These are phyloP conservation scores for Rafetus swinhoei DNA, from an alignment of 2,113 vertebrate species.

Conservation along the genomic window DNA sequence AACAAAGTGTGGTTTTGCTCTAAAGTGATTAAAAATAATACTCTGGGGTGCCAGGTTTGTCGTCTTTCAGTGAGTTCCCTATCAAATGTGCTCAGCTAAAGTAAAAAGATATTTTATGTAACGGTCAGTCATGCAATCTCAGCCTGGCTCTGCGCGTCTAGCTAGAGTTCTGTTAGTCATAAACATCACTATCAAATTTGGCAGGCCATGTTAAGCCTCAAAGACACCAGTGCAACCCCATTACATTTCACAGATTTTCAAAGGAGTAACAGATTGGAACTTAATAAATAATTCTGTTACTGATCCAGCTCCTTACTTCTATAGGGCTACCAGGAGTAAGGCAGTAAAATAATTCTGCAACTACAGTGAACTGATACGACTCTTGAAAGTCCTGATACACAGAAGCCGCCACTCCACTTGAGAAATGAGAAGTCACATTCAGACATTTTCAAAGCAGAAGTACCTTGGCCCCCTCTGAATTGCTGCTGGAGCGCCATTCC, in stretches of 20 bases:
- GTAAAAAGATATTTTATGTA: neutral
- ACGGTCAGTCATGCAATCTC: neutral
- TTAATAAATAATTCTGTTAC: slow-evolving; percentile 58
- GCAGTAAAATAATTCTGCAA: neutral
- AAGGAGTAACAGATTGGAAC: neutral
- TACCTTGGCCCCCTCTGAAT: too few species aligned
- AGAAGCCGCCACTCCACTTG: neutral
- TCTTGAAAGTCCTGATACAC: neutral
- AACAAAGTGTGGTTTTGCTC: slow-evolving; percentile 11
- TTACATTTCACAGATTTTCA: neutral
- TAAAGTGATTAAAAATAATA: neutral
- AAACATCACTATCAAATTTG: neutral
- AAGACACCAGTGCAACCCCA: neutral
- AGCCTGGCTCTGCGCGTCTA: neutral
- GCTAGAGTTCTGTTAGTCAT: neutral
- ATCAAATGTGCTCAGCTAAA: neutral
- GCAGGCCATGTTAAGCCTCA: neutral
- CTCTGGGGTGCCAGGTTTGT: neutral
- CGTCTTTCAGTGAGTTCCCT: neutral
- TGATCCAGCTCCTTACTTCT: neutral
- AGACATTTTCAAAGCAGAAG: neutral
- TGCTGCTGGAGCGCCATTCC: too few species aligned
- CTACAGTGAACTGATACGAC: neutral
- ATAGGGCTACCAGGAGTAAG: neutral
- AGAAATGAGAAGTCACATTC: neutral